Conservation (phyloP, 2,113 vertebrate genomes). For the Eurystomus gularis region DNA sequence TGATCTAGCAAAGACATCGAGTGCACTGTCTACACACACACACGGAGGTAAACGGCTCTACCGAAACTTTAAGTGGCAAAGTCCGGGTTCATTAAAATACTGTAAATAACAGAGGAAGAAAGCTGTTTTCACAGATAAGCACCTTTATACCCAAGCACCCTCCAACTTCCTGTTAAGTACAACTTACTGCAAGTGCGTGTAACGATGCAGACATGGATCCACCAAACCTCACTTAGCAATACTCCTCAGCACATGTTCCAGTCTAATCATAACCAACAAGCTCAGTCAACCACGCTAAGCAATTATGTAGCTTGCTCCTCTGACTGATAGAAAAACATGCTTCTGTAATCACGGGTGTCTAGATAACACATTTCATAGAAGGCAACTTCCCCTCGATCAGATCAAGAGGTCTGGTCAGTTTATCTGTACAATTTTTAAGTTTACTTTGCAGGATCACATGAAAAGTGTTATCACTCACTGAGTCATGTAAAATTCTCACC, state of each 20-base stretch:
- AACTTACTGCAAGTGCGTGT: rapidly evolving
- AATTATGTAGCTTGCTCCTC: background rate
- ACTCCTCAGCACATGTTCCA: background rate
- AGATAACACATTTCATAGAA: background rate
- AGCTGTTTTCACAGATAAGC: background rate
- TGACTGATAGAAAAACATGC: background rate
- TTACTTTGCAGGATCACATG: background rate
- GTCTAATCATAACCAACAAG: background rate
- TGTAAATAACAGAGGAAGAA: background rate
- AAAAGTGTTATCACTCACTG: background rate
- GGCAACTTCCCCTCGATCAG: background rate
- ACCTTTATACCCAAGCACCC: background rate
- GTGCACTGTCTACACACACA: rapidly evolving
- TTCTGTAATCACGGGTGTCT: background rate
- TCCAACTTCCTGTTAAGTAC: background rate
- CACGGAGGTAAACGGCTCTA: background rate
- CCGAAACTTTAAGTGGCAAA: background rate
- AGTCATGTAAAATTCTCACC: background rate
- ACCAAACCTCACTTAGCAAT: background rate
- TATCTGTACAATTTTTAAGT: background rate
- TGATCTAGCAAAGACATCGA: background rate
- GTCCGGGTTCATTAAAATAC: background rate
- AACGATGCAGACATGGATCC: background rate
- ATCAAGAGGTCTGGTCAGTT: background rate
- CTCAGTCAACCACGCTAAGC: background rate